phyloP scores from a whole-genome alignment of 2,888 invertebrate genomes.

The Maniola hyperantus region DNA sequence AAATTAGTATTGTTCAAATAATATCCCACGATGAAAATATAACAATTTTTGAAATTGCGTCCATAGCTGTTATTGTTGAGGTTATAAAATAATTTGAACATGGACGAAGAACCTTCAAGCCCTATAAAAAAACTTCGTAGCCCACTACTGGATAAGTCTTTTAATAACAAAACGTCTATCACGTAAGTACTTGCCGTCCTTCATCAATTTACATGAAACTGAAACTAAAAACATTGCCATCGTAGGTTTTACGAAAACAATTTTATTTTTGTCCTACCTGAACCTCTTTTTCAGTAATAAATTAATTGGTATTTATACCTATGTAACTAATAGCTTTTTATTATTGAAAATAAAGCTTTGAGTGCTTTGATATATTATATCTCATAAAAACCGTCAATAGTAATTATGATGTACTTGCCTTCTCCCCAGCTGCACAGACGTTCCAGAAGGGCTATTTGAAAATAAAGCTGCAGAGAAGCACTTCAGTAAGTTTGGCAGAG shows the following conservation, averaged over 20 bases:
- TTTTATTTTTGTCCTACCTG: not conserved
- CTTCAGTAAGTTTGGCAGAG: slow-evolving; percentile 87
- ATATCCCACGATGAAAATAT: not conserved
- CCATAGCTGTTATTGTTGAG: slow-evolving; percentile 2
- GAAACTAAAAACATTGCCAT: not conserved
- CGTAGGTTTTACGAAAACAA: not conserved
- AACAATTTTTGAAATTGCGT: not conserved
- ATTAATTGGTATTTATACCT: too few species aligned
- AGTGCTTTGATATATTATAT: too few species aligned
- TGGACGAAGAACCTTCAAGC: slow-evolving; percentile 53
- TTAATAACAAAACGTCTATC: slow-evolving; percentile 67
- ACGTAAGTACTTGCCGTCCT: slow-evolving; percentile 58
- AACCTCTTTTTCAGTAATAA: too few species aligned
- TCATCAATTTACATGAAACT: not conserved
- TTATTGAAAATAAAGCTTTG: too few species aligned
- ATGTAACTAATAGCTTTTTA: too few species aligned
- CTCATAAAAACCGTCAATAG: not conserved
- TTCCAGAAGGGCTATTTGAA: slow-evolving; percentile 85
- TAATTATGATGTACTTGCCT: not conserved
- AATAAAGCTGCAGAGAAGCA: slow-evolving; percentile 83
- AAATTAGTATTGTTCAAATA: not conserved
- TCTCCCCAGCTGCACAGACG: slow-evolving; percentile 81
- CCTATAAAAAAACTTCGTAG: slow-evolving; percentile 63
- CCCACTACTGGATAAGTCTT: slow-evolving; percentile 51
- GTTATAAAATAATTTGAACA: slow-evolving; percentile 39